Percentiles rank a stretch among this genome's conserved stretches.
Conservation (phyloP, 2,797 vertebrate species). For the Tolypeutes matacus region DNA sequence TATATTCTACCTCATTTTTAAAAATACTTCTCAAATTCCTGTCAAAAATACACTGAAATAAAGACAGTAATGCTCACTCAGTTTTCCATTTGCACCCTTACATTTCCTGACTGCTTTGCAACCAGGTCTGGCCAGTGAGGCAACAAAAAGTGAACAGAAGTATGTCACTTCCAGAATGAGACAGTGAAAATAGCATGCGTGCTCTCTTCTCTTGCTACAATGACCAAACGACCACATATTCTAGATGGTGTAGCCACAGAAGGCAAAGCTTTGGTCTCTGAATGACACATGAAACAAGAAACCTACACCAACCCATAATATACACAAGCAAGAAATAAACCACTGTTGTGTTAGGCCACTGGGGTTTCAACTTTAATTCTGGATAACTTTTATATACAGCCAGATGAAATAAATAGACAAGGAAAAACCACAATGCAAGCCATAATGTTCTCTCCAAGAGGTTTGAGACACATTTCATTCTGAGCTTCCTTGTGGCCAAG, state of each 20-base stretch:
- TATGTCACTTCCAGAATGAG: background rate
- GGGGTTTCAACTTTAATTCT: slow-evolving; percentile 9
- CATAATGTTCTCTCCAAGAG: background rate
- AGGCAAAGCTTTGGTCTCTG: background rate
- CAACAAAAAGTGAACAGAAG: background rate
- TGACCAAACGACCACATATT: background rate
- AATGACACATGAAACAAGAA: background rate
- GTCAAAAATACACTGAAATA: background rate
- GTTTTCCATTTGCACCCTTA: background rate
- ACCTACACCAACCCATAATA: background rate
- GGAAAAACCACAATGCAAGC: background rate
- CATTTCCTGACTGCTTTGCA: background rate
- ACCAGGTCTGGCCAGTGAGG: background rate
- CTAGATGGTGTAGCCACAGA: background rate
- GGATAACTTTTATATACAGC: background rate
- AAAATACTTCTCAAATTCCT: slow-evolving; percentile 7
- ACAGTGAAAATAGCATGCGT: background rate
- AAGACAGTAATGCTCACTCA: background rate
- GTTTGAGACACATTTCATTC: background rate
- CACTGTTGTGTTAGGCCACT: background rate
- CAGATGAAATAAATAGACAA: background rate
- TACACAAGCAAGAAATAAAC: background rate
- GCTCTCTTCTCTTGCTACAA: background rate
- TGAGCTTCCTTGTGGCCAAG: background rate
- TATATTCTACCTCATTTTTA: slow-evolving; percentile 21